These are phyloP conservation scores for Quadriops clusia DNA, from an alignment of 2,888 invertebrate genomes.

Conservation along the genomic window DNA sequence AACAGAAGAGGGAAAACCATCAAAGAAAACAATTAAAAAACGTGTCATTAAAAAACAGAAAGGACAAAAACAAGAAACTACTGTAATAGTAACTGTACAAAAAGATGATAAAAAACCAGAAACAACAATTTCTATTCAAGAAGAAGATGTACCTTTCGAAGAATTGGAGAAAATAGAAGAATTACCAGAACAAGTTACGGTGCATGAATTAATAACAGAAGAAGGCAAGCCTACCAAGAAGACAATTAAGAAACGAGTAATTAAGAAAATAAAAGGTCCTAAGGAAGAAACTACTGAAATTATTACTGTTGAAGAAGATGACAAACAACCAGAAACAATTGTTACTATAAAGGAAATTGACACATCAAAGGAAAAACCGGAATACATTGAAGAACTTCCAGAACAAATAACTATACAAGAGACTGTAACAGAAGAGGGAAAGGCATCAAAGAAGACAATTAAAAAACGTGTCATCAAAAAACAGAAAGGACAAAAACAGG, in stretches of 20 bases:
- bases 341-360: conserved; percentile 18
- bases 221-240: conserved; percentile 20
- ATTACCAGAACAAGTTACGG: conserved; percentile 23
- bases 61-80: conserved; percentile 35
- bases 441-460: conserved; percentile 17
- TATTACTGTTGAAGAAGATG: conserved; percentile 23
- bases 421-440: conserved; percentile 12
- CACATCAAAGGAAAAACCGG: conserved; percentile 19
- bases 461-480: conserved; percentile 23
- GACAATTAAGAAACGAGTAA: conserved; percentile 32
- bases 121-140: conserved; percentile 33
- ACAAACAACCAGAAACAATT: conserved; percentile 21
- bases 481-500: conserved; percentile 32
- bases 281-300: conserved; percentile 34
- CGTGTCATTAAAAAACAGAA: conserved; percentile 30
- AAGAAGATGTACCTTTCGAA: conserved; percentile 16
- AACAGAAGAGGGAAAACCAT: conserved; percentile 32
- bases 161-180: conserved; percentile 14
- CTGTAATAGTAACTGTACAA: conserved; percentile 33
- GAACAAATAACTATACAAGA: conserved; percentile 19
- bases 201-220: conserved; percentile 16
- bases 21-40: conserved; percentile 28
- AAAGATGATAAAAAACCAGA: conserved; percentile 36
- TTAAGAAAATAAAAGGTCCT: conserved; percentile 32
- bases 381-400: conserved; percentile 19